Evolutionary conservation across 1,140 invertebrate genomes (phyloP).

Genomic region (Bombus confusus): DNA sequence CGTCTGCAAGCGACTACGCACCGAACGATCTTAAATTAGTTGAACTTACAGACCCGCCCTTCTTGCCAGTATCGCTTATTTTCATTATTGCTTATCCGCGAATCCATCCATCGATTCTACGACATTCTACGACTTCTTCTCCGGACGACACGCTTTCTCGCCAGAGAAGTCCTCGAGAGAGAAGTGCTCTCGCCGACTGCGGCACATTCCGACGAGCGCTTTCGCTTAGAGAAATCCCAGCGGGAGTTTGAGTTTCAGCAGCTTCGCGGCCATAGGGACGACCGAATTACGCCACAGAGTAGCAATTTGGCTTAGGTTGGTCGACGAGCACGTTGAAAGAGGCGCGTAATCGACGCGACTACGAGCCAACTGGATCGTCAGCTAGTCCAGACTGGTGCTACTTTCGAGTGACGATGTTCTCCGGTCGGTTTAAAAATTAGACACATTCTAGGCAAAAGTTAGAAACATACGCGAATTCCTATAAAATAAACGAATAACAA

Average conservation of each 20-base stretch:
- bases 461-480: too few relatives aligned
- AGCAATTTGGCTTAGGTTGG: not conserved
- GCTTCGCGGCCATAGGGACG: not conserved
- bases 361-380: not conserved
- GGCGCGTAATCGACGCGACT: too few relatives aligned
- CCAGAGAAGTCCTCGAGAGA: not conserved
- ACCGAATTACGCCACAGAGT: not conserved
- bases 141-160: not conserved
- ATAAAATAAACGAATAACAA: too few relatives aligned
- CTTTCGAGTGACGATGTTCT: too few relatives aligned
- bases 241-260: not conserved
- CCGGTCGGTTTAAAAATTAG: not conserved
- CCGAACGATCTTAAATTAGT: slow-evolving; percentile 13
- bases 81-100: slow-evolving; percentile 17
- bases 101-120: not conserved
- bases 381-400: not conserved
- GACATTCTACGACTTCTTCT: too few relatives aligned
- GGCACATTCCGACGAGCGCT: not conserved
- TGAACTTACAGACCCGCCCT: not conserved
- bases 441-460: too few relatives aligned
- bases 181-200: not conserved
- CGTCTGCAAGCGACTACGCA: not conserved
- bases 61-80: not conserved
- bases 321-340: not conserved
- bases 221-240: not conserved